These are phyloP conservation scores for Phylloscopus trochiloides DNA, from an alignment of 2,113 vertebrate species.

Conservation along the genomic window DNA sequence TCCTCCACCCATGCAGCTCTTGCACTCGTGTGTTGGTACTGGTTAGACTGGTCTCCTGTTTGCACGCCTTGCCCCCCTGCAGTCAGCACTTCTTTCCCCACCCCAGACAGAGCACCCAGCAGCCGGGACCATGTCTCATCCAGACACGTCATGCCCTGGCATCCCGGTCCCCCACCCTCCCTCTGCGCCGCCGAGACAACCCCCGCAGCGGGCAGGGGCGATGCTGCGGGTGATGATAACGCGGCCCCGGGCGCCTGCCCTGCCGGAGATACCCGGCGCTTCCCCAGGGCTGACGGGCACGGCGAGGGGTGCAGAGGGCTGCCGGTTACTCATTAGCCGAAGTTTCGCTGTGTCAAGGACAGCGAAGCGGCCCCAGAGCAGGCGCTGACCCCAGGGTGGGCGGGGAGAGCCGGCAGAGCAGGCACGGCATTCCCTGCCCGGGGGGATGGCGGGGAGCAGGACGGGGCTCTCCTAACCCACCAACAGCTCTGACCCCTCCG, in stretches of 20 bases:
- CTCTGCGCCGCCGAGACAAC: not conserved
- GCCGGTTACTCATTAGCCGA: not conserved
- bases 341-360: accelerated
- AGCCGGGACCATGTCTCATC: not conserved
- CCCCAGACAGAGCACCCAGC: not conserved
- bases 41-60: not conserved
- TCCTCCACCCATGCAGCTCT: not conserved
- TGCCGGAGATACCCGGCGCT: not conserved
- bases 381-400: not conserved
- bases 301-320: not conserved
- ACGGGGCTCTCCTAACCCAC: accelerated
- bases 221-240: conserved; percentile 3
- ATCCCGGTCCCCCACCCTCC: not conserved
- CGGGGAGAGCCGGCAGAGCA: not conserved
- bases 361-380: accelerated
- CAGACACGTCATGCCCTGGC: not conserved
- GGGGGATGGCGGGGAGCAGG: not conserved
- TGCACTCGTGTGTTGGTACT: accelerated
- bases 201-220: accelerated
- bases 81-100: not conserved
- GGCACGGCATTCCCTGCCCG: not conserved
- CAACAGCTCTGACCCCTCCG: accelerated
- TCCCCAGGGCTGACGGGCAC: not conserved
- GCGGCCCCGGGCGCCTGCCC: not conserved
- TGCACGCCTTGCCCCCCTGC: not conserved